Evolutionary conservation across 2,113 vertebrate genomes (phyloP).

Genomic region (Otus sunia): DNA sequence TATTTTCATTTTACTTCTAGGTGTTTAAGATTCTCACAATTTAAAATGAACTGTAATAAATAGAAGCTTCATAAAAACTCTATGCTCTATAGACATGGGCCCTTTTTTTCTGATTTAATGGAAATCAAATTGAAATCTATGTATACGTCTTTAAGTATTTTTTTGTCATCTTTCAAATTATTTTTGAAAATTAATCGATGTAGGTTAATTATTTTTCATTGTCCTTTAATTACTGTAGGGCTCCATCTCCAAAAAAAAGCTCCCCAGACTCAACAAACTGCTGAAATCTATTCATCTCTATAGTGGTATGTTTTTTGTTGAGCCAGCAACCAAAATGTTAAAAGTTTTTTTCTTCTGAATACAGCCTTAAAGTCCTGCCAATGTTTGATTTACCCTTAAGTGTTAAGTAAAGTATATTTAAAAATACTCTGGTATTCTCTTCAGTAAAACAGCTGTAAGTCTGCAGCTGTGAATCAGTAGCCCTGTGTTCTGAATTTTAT

Average conservation of each 20-base stretch:
- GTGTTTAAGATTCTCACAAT: not conserved
- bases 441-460: not conserved
- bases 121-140: not conserved
- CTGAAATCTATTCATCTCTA: not conserved
- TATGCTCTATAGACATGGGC: not conserved
- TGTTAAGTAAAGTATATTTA: constrained; percentile 2
- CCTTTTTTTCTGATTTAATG: not conserved
- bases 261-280: not conserved
- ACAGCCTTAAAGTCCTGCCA: not conserved
- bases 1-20: not conserved
- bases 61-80: not conserved
- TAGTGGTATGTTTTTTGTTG: not conserved
- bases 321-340: not conserved
- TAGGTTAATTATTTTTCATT: not conserved
- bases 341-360: not conserved
- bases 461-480: not conserved
- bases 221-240: not conserved
- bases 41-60: not conserved
- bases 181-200: not conserved
- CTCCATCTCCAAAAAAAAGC: not conserved
- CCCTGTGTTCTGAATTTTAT: not conserved
- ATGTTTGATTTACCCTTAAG: not conserved
- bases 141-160: not conserved
- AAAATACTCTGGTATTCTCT: not conserved
- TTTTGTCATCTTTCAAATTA: not conserved